These are phyloP conservation scores for Taurulus bubalis DNA, from an alignment of 2,113 vertebrate species.

Conservation along the genomic window DNA sequence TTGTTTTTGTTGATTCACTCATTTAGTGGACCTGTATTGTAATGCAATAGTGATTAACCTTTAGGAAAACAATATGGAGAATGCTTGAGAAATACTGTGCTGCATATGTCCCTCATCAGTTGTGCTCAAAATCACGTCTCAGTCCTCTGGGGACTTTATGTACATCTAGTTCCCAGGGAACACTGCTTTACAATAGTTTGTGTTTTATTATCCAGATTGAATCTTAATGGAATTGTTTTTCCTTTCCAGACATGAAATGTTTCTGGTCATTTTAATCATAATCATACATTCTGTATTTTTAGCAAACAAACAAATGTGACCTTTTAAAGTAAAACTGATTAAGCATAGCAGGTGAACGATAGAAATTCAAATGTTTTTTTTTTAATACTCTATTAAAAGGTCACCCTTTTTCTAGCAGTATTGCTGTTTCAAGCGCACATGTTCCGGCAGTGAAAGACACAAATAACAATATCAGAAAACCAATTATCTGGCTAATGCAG, in stretches of 20 bases:
- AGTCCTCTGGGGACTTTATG: neutral
- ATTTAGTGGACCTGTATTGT: neutral
- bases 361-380: constrained; percentile 59
- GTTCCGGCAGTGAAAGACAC: constrained; percentile 41
- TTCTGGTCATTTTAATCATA: constrained; percentile 16
- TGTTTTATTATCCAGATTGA: constrained; percentile 10
- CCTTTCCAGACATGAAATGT: constrained; percentile 8
- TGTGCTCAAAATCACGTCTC: neutral
- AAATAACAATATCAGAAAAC: constrained; percentile 34
- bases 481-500: constrained; percentile 25
- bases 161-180: neutral
- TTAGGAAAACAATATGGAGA: neutral
- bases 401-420: constrained; percentile 57
- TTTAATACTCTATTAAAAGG: constrained; percentile 56
- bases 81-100: neutral
- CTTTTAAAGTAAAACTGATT: constrained; percentile 68
- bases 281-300: constrained; percentile 35
- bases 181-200: neutral
- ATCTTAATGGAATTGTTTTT: constrained; percentile 11
- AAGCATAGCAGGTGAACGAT: constrained; percentile 54
- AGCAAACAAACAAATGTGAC: constrained; percentile 67
- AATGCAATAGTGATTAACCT: neutral
- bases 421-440: constrained; percentile 27
- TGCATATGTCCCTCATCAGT: neutral
- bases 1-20: neutral